Conservation (phyloP, 92 coral and sea anemone species). For the Epizoanthus illoricatus region DNA sequence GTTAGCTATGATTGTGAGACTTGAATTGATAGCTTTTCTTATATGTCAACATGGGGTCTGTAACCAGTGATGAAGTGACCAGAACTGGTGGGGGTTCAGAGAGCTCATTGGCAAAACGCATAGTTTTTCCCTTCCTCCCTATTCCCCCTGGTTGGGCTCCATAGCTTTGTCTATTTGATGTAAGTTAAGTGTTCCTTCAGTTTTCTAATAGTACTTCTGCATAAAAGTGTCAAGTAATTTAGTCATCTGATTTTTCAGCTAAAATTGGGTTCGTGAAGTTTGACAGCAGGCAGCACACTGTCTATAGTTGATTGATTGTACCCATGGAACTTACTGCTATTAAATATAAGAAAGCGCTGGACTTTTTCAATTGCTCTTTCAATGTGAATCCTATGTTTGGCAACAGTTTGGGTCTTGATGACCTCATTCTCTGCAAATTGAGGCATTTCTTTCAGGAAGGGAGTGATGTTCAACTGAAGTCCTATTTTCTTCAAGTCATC, state of each 20-base stretch:
- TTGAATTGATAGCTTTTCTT: too few species aligned
- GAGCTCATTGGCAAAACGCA: too few species aligned
- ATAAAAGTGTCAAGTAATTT: background rate
- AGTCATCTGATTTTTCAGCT: constrained; percentile 24
- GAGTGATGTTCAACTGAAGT: constrained; percentile 46
- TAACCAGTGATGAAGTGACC: too few species aligned
- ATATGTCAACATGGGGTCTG: too few species aligned
- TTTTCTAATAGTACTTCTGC: too few species aligned
- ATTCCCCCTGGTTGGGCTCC: too few species aligned
- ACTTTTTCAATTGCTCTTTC: constrained; percentile 59
- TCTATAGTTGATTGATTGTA: constrained; percentile 46
- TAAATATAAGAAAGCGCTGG: constrained; percentile 42
- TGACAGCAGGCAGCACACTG: constrained; percentile 34
- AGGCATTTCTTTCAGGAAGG: constrained; percentile 29
- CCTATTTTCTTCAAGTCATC: constrained; percentile 42
- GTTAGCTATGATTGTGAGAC: too few species aligned
- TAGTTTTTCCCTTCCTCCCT: too few species aligned
- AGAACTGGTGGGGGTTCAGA: too few species aligned
- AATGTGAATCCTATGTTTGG: constrained; percentile 45
- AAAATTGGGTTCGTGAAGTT: constrained; percentile 53
- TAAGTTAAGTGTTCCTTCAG: too few species aligned
- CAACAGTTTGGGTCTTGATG: constrained; percentile 48
- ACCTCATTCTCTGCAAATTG: constrained; percentile 55
- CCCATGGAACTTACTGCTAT: constrained; percentile 53
- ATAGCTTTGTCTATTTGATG: too few species aligned